These are phyloP conservation scores for Natator depressus DNA, from an alignment of 2,113 vertebrate genomes.

Conservation along the genomic window DNA sequence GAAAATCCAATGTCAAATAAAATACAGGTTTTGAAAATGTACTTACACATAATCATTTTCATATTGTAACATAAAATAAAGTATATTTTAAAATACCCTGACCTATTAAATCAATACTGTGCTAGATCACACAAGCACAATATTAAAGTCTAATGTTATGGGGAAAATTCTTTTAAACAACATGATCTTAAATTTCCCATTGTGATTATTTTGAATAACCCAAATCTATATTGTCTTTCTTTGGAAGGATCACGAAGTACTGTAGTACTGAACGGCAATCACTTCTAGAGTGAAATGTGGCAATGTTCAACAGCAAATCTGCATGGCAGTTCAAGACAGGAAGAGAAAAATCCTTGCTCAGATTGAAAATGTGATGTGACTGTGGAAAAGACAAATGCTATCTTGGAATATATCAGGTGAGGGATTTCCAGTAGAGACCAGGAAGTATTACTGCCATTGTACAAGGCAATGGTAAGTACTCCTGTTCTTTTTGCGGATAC, in stretches of 20 bases:
- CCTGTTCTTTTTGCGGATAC: too few species aligned
- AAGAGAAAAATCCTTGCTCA: background rate
- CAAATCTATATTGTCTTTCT: background rate
- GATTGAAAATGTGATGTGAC: background rate
- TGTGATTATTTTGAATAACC: background rate
- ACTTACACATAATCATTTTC: background rate
- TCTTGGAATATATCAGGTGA: background rate
- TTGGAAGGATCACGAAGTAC: background rate
- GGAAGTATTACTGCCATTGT: background rate
- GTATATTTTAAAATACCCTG: background rate
- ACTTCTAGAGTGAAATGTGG: background rate
- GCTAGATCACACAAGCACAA: background rate
- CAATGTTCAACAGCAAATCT: background rate
- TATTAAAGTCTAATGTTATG: background rate
- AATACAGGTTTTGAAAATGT: background rate
- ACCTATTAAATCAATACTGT: background rate
- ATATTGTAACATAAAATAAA: background rate
- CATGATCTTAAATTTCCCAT: background rate
- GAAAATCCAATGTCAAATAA: conserved; percentile 27
- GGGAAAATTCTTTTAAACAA: background rate
- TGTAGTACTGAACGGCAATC: background rate
- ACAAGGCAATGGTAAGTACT: background rate
- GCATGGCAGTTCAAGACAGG: background rate
- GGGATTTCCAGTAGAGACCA: background rate
- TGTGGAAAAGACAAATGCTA: background rate